A percentile compares a stretch with the other conserved stretches of the same genome.
Conservation (phyloP, 1,140 invertebrate genomes). For the Cydia amplana region DNA sequence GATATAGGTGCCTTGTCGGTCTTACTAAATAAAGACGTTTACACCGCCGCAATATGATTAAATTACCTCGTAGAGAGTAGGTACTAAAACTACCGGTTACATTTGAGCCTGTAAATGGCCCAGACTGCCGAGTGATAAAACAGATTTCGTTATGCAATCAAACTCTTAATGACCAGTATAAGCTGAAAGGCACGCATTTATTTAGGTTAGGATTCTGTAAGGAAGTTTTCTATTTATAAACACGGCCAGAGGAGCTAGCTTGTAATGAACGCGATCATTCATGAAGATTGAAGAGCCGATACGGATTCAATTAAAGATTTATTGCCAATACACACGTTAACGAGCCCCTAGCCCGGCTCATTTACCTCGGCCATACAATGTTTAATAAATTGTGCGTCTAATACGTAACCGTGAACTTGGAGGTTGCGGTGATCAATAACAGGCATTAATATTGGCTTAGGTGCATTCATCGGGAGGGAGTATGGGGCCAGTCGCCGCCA, state of each 20-base stretch:
- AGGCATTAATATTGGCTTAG: slow-evolving; percentile 72
- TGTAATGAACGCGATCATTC: slow-evolving; percentile 35
- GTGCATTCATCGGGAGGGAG: slow-evolving; percentile 66
- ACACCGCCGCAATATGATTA: background rate
- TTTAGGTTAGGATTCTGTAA: slow-evolving; percentile 24
- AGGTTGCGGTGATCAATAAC: slow-evolving; percentile 68
- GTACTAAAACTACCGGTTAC: background rate
- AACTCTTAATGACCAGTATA: slow-evolving; percentile 14
- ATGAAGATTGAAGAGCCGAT: slow-evolving; percentile 50
- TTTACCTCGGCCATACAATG: slow-evolving; percentile 52
- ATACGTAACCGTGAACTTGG: slow-evolving; percentile 72
- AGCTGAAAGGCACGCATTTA: slow-evolving; percentile 26
- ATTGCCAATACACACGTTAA: slow-evolving; percentile 49
- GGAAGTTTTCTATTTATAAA: slow-evolving; percentile 25
- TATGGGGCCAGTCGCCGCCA: slow-evolving; percentile 71
- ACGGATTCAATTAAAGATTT: slow-evolving; percentile 58
- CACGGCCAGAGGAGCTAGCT: slow-evolving; percentile 2
- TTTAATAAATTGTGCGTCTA: slow-evolving; percentile 71
- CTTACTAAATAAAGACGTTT: background rate
- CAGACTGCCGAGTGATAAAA: slow-evolving; percentile 16
- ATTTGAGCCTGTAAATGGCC: slow-evolving; percentile 7
- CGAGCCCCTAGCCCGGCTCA: slow-evolving; percentile 49
- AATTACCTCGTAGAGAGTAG: background rate
- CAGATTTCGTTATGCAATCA: slow-evolving; percentile 21
- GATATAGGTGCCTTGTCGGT: too few relatives aligned